Conservation (phyloP, 2,113 vertebrate species). For the Narcine bancroftii region DNA sequence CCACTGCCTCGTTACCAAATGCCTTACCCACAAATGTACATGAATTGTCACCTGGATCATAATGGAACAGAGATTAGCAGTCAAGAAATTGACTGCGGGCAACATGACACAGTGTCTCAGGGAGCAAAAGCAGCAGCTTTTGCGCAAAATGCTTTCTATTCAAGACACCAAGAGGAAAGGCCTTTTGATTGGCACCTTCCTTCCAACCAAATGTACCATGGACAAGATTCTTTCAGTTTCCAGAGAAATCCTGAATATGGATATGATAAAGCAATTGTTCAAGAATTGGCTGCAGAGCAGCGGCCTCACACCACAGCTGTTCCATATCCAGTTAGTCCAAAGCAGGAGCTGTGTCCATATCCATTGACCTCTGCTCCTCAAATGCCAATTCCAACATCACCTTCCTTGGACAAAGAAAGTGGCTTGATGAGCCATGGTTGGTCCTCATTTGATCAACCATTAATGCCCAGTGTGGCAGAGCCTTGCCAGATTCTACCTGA, state of each 20-base stretch:
- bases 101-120: background rate
- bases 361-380: background rate
- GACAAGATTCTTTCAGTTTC: background rate
- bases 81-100: background rate
- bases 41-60: too few relatives aligned
- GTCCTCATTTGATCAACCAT: background rate
- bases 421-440: background rate
- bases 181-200: background rate
- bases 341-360: background rate
- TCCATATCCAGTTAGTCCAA: background rate
- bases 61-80: too few relatives aligned
- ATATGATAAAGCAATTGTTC: too few relatives aligned
- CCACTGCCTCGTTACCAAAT: background rate
- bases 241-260: background rate
- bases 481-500: background rate
- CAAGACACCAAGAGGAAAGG: background rate
- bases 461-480: background rate
- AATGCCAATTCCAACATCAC: background rate
- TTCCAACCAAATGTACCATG: background rate
- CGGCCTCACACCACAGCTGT: background rate
- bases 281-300: too few relatives aligned
- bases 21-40: background rate
- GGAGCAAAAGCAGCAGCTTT: background rate
- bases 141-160: background rate
- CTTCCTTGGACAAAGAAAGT: background rate